Base-by-base conservation (phyloP, 2,888 invertebrate species). In the Drosophila colorata region DNA sequence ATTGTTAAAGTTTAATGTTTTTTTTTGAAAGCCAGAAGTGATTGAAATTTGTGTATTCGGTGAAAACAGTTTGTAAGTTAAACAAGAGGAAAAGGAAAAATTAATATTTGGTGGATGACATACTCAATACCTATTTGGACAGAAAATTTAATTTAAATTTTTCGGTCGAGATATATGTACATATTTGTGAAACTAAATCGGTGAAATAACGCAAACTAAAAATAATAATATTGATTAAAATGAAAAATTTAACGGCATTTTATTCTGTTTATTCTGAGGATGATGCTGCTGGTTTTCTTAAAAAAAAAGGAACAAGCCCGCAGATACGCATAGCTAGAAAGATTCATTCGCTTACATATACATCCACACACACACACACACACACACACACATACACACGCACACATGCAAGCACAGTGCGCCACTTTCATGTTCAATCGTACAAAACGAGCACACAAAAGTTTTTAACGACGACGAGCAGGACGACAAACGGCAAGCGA, bases 381-480 rank as follows among this genome's bases (percentile, higher is more conserved):
- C 44, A 64, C 46, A 52, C 46, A 56, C 40, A 60, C 31, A 60
- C 5, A 51, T 31, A 43, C 25, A 65, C n/a, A 56, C 20, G 55
- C 25, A 56, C 38, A 59, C 20, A 2, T n/a, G n/a, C n/a, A n/a
- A n/a, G 60, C 43, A 59, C 41, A 73, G 46, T 84, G 78, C 71
- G 73, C 67, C 78, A 77, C 64, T 80, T 88, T 74, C 52, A 79
- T 67, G 46, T 72, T 67, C 61, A 73, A 75, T 64, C 74, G 68
- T 61, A 70, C 70, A 69, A 78, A 86, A 88, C 85, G 87, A 87
- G 71, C 76, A 58, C 78, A 70, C 46, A 69, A 69, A 77, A 55
- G 68, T 69, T 71, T 57, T 60, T 51, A 66, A 68, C 84, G 73
- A 59, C 55, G 57, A 61, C 53, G 57, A 56, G 53, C 57, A 55